Conservation (phyloP, 1,140 invertebrate species). For the Brachionus calyciflorus region DNA sequence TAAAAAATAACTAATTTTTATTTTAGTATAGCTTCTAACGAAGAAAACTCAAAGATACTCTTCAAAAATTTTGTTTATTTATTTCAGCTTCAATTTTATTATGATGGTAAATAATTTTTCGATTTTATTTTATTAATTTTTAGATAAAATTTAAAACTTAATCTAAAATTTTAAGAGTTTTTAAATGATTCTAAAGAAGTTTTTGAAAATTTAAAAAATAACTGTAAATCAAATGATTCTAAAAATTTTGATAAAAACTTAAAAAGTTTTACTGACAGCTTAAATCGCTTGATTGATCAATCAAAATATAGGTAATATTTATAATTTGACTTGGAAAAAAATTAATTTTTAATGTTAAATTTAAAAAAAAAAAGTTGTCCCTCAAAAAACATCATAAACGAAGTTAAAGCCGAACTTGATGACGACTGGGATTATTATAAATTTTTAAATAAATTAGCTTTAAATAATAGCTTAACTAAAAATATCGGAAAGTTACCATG, state of each 20-base stretch:
- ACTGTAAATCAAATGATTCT: background rate
- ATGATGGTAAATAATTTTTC: slow-evolving; percentile 53
- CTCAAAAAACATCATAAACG: background rate
- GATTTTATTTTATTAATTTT: no score
- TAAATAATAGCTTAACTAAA: slow-evolving; percentile 9
- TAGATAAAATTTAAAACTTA: slow-evolving; percentile 27
- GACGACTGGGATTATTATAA: background rate
- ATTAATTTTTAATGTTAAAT: background rate
- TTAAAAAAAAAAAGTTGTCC: background rate
- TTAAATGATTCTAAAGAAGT: background rate
- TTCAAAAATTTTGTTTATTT: slow-evolving; percentile 60
- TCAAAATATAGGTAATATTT: background rate
- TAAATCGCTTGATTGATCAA: background rate
- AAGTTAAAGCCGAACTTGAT: background rate
- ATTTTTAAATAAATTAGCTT: background rate
- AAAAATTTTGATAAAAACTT: background rate
- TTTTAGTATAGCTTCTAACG: slow-evolving; percentile 1
- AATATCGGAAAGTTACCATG: background rate
- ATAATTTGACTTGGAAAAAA: background rate
- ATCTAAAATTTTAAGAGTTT: slow-evolving; percentile 8
- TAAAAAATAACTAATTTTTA: background rate
- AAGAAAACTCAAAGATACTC: slow-evolving; percentile 49
- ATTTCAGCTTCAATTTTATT: slow-evolving; percentile 60
- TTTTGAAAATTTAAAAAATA: background rate
- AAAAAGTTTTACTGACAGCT: background rate